phyloP scores from a whole-genome alignment of 2,888 invertebrate species.

The Syrphus vitripennis region DNA sequence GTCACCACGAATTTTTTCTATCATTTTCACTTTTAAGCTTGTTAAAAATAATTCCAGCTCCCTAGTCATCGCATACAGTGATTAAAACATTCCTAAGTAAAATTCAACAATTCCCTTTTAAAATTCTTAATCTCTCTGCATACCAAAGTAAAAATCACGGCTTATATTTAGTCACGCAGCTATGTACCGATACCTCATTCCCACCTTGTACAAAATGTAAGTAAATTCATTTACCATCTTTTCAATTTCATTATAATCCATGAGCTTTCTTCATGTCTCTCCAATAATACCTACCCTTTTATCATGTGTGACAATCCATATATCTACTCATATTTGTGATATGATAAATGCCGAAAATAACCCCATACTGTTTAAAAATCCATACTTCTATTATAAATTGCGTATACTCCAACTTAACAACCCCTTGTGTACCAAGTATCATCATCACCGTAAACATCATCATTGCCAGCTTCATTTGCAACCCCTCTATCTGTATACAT shows the following conservation, averaged over 20 bases:
- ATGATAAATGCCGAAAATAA: constrained; percentile 18
- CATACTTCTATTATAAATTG: constrained; percentile 18
- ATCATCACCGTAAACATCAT: neutral
- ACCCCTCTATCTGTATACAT: constrained; percentile 17
- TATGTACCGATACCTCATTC: neutral
- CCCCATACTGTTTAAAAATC: constrained; percentile 17
- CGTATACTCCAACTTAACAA: neutral
- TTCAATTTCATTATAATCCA: neutral
- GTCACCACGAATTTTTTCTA: no score
- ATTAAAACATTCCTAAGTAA: no score
- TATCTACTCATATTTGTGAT: neutral
- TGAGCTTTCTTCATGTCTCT: neutral
- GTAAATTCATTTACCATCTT: constrained; percentile 3
- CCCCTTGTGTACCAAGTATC: neutral
- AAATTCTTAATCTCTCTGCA: no score
- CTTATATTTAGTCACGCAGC: neutral
- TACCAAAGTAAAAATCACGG: neutral
- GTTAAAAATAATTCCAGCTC: no score
- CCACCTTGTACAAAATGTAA: neutral
- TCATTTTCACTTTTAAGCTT: no score
- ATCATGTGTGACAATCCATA: constrained; percentile 3
- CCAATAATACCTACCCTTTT: neutral
- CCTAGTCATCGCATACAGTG: no score
- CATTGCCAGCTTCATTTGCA: neutral
- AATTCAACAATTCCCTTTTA: no score